Evolutionary conservation across 2,113 vertebrate species (phyloP), one percentile per base, ranked within the genome.

Genomic region (Morone saxatilis): DNA sequence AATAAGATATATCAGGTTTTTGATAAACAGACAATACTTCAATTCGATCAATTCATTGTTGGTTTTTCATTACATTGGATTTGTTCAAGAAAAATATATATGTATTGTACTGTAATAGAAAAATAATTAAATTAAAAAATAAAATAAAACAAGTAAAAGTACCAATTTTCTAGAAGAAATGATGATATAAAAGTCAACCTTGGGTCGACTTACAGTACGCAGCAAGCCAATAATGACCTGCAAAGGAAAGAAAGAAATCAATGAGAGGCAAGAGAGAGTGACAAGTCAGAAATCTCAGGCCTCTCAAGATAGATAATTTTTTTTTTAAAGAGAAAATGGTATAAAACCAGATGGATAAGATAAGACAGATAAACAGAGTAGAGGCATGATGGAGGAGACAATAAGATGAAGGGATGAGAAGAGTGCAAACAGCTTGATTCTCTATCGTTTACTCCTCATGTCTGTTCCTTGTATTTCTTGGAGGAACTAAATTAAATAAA

Each of bases 341-440:
- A 51, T 61, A 74, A 79, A 73, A n/a, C 14, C 16, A 51, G 13
- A 4, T 68, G 70, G n/a, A 71, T 45, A 50, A n/a, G 41, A 47
- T 7, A 17, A 4, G 14, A 71, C 53, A 20, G 36, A 76, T 2
- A 51, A 50, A 65, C 2, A 65, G 43, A 63, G 76, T 13, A 53
- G 56, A 50, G 38, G 65, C 31, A 50, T 66, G 51, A 47, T 69
- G 36, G 59, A 61, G 14, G 66, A 83, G 53, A 40, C 22, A 56
- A 16, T 20, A 17, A 54, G 16, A 45, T 14, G 5, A 19, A 51
- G 1, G n/a, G 20, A 61, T 38, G 19, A 36, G 16, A 20, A 61
- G 25, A 47, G 16, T 0, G 59, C 4, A 40, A 38, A 38, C 11
- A 36, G 6, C 38, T 36, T 7, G 4, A 25, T 48, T 60, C 8